Evolutionary conservation across 1,140 invertebrate genomes (phyloP).

Genomic region (Megalonaias nervosa): DNA sequence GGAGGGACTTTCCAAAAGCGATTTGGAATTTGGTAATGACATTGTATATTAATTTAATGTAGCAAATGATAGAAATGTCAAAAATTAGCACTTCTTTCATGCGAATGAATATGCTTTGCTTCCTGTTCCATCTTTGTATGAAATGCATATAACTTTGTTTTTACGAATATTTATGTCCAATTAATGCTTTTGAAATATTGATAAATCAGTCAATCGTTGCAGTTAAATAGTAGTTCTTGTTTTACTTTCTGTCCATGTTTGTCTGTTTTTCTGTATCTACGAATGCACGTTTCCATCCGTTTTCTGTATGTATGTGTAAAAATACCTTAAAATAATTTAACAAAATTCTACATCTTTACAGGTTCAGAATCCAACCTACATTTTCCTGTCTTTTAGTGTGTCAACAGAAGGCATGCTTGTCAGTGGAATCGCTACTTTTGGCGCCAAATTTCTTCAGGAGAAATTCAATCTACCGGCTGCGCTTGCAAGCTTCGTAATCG

Average conservation of each 20-base stretch:
- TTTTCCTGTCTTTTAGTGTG: constrained; percentile 83
- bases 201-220: too few species aligned
- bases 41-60: too few species aligned
- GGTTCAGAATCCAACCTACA: constrained; percentile 82
- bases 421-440: constrained; percentile 84
- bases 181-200: too few species aligned
- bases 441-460: constrained; percentile 87
- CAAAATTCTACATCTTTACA: constrained; percentile 61
- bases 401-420: constrained; percentile 82
- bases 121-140: too few species aligned
- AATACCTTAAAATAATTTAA: not conserved
- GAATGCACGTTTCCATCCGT: not conserved
- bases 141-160: too few species aligned
- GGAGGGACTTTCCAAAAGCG: constrained; percentile 45
- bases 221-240: not conserved
- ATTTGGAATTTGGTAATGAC: constrained; percentile 37
- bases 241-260: not conserved
- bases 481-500: constrained; percentile 81
- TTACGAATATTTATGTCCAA: too few species aligned
- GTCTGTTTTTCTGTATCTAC: not conserved
- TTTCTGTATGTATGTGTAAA: not conserved
- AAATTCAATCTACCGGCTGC: constrained; percentile 84
- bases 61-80: too few species aligned
- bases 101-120: too few species aligned
- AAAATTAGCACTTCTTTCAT: too few species aligned